Conservation (phyloP, 2,797 vertebrate genomes). For the Trichosurus vulpecula region DNA sequence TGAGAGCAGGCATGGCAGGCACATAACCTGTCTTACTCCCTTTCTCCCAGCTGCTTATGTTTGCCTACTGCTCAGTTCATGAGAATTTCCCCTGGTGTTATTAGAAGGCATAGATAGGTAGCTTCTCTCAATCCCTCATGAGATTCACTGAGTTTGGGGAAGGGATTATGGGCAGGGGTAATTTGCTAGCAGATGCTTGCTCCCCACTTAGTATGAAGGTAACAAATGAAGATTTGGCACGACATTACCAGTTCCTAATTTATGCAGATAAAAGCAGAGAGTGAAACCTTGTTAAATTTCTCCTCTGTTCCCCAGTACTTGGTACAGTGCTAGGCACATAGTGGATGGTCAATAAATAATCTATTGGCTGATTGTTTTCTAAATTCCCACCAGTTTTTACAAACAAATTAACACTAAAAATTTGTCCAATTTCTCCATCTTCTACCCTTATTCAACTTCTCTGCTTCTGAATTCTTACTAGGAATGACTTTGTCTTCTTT, state of each 20-base stretch:
- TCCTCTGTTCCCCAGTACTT: not conserved
- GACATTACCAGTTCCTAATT: not conserved
- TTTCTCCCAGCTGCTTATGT: not conserved
- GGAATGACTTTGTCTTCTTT: not conserved
- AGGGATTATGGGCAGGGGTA: not conserved
- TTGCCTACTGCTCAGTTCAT: not conserved
- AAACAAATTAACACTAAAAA: not conserved
- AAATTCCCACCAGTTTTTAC: not conserved
- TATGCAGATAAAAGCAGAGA: not conserved
- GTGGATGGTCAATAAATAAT: not conserved
- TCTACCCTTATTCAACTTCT: not conserved
- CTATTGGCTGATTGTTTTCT: not conserved
- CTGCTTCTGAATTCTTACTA: not conserved
- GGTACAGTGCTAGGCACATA: not conserved
- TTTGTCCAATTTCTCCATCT: not conserved
- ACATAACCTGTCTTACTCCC: not conserved
- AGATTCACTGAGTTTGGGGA: not conserved
- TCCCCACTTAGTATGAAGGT: not conserved
- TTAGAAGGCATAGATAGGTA: not conserved
- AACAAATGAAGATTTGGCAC: not conserved
- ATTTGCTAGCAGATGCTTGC: not conserved
- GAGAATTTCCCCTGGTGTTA: not conserved
- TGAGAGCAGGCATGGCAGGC: not conserved
- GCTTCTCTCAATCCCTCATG: not conserved
- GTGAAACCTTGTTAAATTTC: not conserved